phyloP scores from a whole-genome alignment of 23 tunicate species.

The Aplidium turbinatum region DNA sequence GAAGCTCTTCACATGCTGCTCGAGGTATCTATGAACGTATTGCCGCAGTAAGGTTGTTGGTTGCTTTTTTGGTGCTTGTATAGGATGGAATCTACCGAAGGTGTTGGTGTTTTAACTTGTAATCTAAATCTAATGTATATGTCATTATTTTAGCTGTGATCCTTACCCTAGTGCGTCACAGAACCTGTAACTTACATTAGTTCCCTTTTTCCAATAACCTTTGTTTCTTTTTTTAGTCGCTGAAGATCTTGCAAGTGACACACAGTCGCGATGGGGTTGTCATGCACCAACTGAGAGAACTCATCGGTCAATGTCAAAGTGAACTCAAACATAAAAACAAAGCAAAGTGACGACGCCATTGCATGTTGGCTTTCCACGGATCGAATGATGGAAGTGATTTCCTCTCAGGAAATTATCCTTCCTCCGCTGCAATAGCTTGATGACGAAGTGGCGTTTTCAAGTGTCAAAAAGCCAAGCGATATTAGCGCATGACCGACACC shows the following conservation, averaged over 20 bases:
- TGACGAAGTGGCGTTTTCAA: too few relatives aligned
- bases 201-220: too few relatives aligned
- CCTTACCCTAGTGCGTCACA: too few relatives aligned
- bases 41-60: too few relatives aligned
- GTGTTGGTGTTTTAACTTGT: neutral
- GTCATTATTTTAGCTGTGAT: slow-evolving; percentile 1
- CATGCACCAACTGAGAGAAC: slow-evolving; percentile 46
- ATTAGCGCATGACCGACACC: too few relatives aligned
- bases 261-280: slow-evolving; percentile 64
- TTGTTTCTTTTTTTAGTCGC: slow-evolving; percentile 31
- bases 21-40: slow-evolving; percentile 50
- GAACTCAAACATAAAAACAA: slow-evolving; percentile 47
- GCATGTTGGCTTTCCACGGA: neutral
- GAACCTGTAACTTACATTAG: too few relatives aligned
- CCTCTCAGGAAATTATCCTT: too few relatives aligned
- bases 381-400: too few relatives aligned
- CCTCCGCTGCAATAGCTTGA: too few relatives aligned
- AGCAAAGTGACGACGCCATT: neutral
- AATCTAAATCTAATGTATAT: neutral
- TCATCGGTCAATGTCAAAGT: slow-evolving; percentile 65
- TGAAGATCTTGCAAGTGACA: slow-evolving; percentile 62
- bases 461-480: too few relatives aligned
- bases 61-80: too few relatives aligned
- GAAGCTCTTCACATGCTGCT: slow-evolving; percentile 68
- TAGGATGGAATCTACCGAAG: too few relatives aligned